A percentile compares a stretch with the other conserved stretches of the same genome.
Evolutionary conservation across 2,113 vertebrate species (phyloP).

Genomic region (Gasterosteus aculeatus): DNA sequence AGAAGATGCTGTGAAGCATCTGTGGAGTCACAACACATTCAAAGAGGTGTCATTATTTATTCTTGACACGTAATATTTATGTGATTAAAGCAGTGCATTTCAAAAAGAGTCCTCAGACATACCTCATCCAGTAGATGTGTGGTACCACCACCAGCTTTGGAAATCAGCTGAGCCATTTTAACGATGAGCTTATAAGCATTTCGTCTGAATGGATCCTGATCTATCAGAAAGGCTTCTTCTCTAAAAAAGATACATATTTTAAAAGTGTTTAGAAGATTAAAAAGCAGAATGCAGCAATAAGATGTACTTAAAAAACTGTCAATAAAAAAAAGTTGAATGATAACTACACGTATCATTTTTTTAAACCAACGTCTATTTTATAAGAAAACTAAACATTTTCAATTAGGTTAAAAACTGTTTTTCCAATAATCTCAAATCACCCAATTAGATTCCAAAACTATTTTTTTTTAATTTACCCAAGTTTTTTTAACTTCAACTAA

Average conservation of each 20-base stretch:
- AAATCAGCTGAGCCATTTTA: too few species aligned
- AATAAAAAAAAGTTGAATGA: background rate
- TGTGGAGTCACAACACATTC: background rate
- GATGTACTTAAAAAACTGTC: background rate
- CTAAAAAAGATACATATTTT: slow-evolving; percentile 10
- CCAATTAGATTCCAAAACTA: background rate
- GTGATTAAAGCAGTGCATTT: background rate
- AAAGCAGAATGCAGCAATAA: background rate
- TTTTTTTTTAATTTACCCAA: background rate
- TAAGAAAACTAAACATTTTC: background rate
- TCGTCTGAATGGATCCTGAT: fast-evolving
- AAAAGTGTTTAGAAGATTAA: background rate
- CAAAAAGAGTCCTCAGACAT: slow-evolving; percentile 3
- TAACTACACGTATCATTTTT: too few species aligned
- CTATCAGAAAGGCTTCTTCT: background rate
- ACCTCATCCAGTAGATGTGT: slow-evolving; percentile 66
- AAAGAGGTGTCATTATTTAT: background rate
- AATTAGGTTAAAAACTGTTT: background rate
- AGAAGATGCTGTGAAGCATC: slow-evolving; percentile 54
- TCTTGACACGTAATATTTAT: background rate
- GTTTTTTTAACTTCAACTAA: background rate
- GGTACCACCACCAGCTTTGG: too few species aligned
- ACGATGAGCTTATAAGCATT: slow-evolving; percentile 19
- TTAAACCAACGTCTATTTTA: background rate
- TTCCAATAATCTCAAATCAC: background rate